Base-by-base conservation (phyloP, 2,888 invertebrate species). In the Prenolepis imparis region DNA sequence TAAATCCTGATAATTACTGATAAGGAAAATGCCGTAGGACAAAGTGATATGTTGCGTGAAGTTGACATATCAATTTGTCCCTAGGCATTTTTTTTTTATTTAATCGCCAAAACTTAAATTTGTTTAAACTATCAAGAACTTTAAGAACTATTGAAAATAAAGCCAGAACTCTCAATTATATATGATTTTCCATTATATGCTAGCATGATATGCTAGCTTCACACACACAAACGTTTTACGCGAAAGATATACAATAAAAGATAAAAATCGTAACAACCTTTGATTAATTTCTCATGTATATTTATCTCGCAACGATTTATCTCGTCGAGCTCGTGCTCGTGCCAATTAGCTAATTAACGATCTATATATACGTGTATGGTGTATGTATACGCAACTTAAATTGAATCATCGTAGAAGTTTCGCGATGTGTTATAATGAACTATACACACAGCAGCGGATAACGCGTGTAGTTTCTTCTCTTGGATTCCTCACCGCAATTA, bases 401-500 rank as follows among this genome's bases (percentile, higher is more conserved):
- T 59, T 59, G n/a, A 21, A 52, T 36, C 36, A 36, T 18, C 18
- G 1, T 6, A n/a, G 18, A 52, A 64, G 36, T 32, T 67, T 55
- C n/a, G 9, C 36, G 24, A 36, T 24, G 72, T 39, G 57, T 18
- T 52, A 67, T 77, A 39, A n/a, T 2, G n/a, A 28, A 11, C 36
- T 28, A 3, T 28, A n/a, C n/a, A 39, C 24, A 8, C 41, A 8
- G 9, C 24, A 44, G 28, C 41, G 21, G 18, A 44, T 24, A 39
- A 36, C 36, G 66, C 39, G 24, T 36, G 66, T n/a, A 66, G 66
- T 24, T 52, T 52, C 66, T n/a, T 11, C n/a, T 52, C 48, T 52
- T 15, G 18, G 48, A 48, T 48, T 48, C 1, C 48, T 52, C 48
- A 52, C 8, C 48, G n/a, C n/a, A 52, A 52, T 52, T 52, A 52